These are phyloP conservation scores for Liopterus haemorrhoidalis DNA, from an alignment of 2,888 invertebrate genomes.

Conservation along the genomic window DNA sequence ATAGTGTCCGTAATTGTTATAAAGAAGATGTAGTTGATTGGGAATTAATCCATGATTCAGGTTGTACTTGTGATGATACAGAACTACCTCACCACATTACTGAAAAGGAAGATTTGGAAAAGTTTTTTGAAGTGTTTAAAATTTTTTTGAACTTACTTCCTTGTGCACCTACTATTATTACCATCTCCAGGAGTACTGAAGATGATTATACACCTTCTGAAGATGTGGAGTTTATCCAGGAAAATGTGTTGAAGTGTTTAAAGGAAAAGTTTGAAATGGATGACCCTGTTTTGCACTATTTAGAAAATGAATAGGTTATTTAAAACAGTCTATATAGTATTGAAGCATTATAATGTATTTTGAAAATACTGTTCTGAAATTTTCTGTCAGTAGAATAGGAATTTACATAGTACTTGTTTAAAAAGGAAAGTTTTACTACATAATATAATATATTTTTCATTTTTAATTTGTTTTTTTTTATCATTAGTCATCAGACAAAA, in stretches of 20 bases:
- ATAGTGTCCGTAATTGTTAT: conserved; percentile 51
- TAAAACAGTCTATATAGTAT: too few species aligned
- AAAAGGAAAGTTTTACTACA: too few species aligned
- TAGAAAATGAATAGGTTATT: conserved; percentile 28
- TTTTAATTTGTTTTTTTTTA: too few species aligned
- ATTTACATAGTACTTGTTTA: too few species aligned
- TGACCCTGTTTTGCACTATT: conserved; percentile 49
- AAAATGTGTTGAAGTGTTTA: conserved; percentile 56
- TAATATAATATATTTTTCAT: too few species aligned
- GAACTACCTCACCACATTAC: conserved; percentile 82
- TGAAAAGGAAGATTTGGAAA: conserved; percentile 58
- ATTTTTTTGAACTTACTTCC: conserved; percentile 56
- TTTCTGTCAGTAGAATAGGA: too few species aligned
- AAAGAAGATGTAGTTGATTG: conserved; percentile 65
- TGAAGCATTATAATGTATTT: too few species aligned
- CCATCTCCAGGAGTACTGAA: conserved; percentile 76
- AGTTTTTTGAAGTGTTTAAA: conserved; percentile 55
- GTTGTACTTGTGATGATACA: conserved; percentile 80
- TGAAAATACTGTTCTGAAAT: too few species aligned
- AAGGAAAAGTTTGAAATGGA: conserved; percentile 49
- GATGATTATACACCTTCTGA: conserved; percentile 85
- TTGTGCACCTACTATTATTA: conserved; percentile 62
- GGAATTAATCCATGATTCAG: conserved; percentile 76
- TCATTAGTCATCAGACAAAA: too few species aligned
- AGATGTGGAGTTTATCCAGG: conserved; percentile 76